phyloP scores from a whole-genome alignment of 1,140 invertebrate genomes.

The Oscheius sp. region DNA sequence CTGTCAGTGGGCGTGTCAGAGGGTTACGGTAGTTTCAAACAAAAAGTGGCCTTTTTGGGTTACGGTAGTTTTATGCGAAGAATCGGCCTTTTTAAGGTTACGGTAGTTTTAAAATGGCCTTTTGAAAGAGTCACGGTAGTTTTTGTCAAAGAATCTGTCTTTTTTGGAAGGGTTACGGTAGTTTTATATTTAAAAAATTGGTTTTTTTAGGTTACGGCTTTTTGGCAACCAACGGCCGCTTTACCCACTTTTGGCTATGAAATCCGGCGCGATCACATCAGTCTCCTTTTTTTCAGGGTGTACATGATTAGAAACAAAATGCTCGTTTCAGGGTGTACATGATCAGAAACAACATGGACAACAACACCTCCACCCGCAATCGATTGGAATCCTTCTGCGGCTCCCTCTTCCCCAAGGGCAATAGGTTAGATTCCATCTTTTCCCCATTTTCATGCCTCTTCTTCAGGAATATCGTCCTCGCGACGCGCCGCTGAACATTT shows the following conservation, averaged over 20 bases:
- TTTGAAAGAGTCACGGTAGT: background rate
- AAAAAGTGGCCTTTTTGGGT: too few species aligned
- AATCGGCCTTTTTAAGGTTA: background rate
- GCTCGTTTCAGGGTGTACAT: conserved; percentile 93
- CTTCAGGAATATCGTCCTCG: conserved; percentile 77
- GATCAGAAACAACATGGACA: conserved; percentile 99
- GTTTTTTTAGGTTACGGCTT: too few species aligned
- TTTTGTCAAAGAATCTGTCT: background rate
- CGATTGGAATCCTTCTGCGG: conserved; percentile 94
- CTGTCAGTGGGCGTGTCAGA: conserved; percentile 96
- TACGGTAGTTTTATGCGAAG: background rate
- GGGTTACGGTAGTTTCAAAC: conserved; percentile 63
- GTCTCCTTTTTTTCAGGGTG: conserved; percentile 74
- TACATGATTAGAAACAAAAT: conserved; percentile 99
- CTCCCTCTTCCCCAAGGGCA: conserved; percentile 95
- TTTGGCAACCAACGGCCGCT: too few species aligned
- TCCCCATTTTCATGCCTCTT: background rate
- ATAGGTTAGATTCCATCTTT: too few species aligned
- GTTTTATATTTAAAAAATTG: too few species aligned
- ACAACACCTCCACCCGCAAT: conserved; percentile 93
- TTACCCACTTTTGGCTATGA: too few species aligned
- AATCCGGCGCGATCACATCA: conserved; percentile 2
- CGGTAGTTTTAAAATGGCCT: background rate
- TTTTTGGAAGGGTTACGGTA: background rate
- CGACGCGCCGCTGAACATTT: conserved; percentile 96